These are phyloP conservation scores for Ptilonorhynchus violaceus DNA, from an alignment of 2,113 vertebrate species.

Conservation along the genomic window DNA sequence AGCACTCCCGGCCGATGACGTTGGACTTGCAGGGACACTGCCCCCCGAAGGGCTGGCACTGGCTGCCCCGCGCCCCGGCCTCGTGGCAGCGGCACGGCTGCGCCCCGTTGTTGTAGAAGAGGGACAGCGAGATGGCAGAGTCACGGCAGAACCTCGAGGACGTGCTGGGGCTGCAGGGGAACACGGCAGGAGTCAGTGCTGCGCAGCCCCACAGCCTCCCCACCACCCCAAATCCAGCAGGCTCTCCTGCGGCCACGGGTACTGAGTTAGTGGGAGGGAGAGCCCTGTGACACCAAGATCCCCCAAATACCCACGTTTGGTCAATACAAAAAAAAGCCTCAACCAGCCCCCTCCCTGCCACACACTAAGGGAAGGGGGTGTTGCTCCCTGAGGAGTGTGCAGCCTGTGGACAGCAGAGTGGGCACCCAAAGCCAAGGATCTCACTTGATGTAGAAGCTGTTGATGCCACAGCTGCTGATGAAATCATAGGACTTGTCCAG, in stretches of 20 bases:
- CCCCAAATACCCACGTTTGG: neutral
- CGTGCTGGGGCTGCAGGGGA: conserved; percentile 71
- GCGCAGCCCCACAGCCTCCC: neutral
- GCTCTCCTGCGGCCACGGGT: fast-evolving
- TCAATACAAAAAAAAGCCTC: neutral
- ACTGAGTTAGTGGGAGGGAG: neutral
- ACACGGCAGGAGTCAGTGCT: neutral
- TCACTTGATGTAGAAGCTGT: conserved; percentile 90
- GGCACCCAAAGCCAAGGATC: neutral
- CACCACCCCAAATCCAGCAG: neutral
- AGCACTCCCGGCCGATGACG: conserved; percentile 92
- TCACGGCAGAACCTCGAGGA: conserved; percentile 82
- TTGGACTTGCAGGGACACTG: conserved; percentile 87
- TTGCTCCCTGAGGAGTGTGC: neutral
- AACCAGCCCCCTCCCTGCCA: neutral
- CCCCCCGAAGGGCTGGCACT: conserved; percentile 86
- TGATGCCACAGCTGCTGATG: conserved; percentile 91
- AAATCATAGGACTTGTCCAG: conserved; percentile 96
- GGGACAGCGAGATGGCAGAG: conserved; percentile 85
- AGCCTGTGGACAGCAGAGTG: neutral
- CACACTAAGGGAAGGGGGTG: neutral
- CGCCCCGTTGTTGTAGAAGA: conserved; percentile 93
- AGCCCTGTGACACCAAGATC: neutral
- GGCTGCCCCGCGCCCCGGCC: conserved; percentile 77
- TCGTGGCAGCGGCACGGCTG: conserved; percentile 88